A percentile compares a stretch with the other conserved stretches of the same genome.
These are phyloP conservation scores for Bostrychus sinensis DNA, from an alignment of 2,113 vertebrate species.

Conservation along the genomic window DNA sequence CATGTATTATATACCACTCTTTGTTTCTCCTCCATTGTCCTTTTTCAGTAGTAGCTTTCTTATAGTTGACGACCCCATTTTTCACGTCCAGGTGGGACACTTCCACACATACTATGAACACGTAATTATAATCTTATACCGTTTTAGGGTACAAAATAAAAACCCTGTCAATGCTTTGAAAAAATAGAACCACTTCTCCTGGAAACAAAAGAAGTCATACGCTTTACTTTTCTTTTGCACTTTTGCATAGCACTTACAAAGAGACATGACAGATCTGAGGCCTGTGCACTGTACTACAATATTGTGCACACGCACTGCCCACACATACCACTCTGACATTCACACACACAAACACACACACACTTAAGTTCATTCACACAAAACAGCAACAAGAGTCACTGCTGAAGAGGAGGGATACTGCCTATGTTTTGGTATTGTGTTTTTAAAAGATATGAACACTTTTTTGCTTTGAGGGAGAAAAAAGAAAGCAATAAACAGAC, in stretches of 20 bases:
- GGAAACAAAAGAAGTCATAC: conserved; percentile 75
- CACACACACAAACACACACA: conserved; percentile 10
- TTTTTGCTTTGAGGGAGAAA: conserved; percentile 61
- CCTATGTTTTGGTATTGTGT: conserved; percentile 73
- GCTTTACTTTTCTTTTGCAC: conserved; percentile 78
- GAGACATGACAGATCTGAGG: conserved; percentile 69
- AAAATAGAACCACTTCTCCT: conserved; percentile 78
- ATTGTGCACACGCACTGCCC: conserved; percentile 52
- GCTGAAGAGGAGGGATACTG: conserved; percentile 77
- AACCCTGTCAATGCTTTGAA: conserved; percentile 76
- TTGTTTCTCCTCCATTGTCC: conserved; percentile 36
- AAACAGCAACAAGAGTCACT: conserved; percentile 71
- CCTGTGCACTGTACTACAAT: conserved; percentile 29
- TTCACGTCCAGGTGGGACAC: conserved; percentile 44
- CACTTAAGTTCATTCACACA: conserved; percentile 64
- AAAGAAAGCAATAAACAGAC: conserved; percentile 27
- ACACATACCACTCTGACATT: conserved; percentile 23
- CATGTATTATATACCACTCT: conserved; percentile 22
- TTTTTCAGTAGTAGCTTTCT: conserved; percentile 38
- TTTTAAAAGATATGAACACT: conserved; percentile 75
- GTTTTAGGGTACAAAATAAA: conserved; percentile 65
- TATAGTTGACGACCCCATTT: conserved; percentile 30
- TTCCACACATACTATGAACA: conserved; percentile 26
- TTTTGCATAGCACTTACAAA: conserved; percentile 85
- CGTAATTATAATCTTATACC: conserved; percentile 31